A percentile compares a stretch with the other conserved stretches of the same genome.
Evolutionary conservation across 2,113 vertebrate species (phyloP).

Genomic region (Rattus norvegicus): GRCr8 NC_086031.1:82222501-82223000

Average conservation of each 20-base stretch:
- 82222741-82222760: no score
- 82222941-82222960: constrained; percentile 41
- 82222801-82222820: no score
- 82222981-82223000: not conserved
- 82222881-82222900: not conserved
- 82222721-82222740: not conserved
- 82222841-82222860: not conserved
- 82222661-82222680: not conserved
- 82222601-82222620: not conserved
- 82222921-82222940: not conserved
- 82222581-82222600: not conserved
- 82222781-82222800: no score
- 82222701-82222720: not conserved
- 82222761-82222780: not conserved
- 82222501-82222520: not conserved
- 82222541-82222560: not conserved
- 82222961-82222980: not conserved
- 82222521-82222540: not conserved
- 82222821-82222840: no score
- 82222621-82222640: not conserved
- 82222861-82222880: not conserved
- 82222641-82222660: no score
- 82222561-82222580: not conserved
- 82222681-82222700: not conserved
- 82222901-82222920: not conserved